Evolutionary conservation across 2,888 invertebrate genomes (phyloP), one percentile per base, ranked within the genome.

Genomic region (Chrysomela aeneicollis): DNA sequence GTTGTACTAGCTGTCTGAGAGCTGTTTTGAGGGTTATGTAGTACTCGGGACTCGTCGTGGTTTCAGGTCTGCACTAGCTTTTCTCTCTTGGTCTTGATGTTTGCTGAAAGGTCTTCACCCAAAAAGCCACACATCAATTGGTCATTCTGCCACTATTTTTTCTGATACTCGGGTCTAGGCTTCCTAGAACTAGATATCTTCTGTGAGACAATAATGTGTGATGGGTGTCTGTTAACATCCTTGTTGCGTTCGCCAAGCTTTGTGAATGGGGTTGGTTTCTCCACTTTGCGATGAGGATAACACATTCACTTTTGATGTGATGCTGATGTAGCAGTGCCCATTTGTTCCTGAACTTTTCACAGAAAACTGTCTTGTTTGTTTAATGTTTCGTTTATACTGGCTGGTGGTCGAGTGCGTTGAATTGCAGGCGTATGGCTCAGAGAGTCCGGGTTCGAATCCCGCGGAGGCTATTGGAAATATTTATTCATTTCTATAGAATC

Each of bases 31-130:
- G n/a, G 8, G n/a, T 2, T 26, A 12, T 51, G 26, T 2, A n/a
- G n/a, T 21, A 51, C 26, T 8, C 3, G 8, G 9, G 6, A 8
- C n/a, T 4, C 12, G 32, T 30, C 30, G 15, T 18, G 9, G 8
- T 32, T 53, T 32, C 5, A 87, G 97, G 97, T 85, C 89, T 87
- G 49, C 85, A 90, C 63, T 8, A 0, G 54, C 63, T 18, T 64
- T 52, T 61, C 18, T 30, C 26, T 54, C 3, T 18, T 54, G n/a
- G 22, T 54, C 18, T 59, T 46, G 19, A 54, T 30, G 50, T 49
- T 37, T 3, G 50, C 32, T 17, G 50, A 9, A 32, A 63, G 50
- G 51, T 51, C 50, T 26, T 59, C 49, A 3, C n/a, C 47, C 50
- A 21, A 53, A 62, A 18, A 62, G 12, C 49, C 21, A 59, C 32